Conservation (phyloP, 2,888 invertebrate genomes). For the Selenia dentaria region DNA sequence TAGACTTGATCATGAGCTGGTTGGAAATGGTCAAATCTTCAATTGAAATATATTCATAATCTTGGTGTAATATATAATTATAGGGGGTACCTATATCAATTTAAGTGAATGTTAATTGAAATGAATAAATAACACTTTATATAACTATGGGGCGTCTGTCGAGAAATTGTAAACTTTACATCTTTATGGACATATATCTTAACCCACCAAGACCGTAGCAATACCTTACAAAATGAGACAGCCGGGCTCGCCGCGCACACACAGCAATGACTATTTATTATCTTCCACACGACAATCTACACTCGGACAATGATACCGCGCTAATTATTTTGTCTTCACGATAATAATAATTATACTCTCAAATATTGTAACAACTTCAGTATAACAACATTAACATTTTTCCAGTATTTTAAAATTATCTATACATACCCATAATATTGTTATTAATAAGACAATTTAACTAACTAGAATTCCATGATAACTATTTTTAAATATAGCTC, state of each 20-base stretch:
- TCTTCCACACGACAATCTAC: constrained; percentile 66
- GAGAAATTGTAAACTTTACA: too few relatives aligned
- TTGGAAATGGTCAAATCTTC: too few relatives aligned
- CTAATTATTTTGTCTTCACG: constrained; percentile 73
- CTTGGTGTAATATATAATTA: too few relatives aligned
- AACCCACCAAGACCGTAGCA: too few relatives aligned
- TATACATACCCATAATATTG: constrained; percentile 71
- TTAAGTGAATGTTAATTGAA: too few relatives aligned
- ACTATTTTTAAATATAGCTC: constrained; percentile 44
- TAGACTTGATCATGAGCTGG: too few relatives aligned
- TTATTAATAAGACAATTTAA: constrained; percentile 63
- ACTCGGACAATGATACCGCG: constrained; percentile 61
- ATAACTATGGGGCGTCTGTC: too few relatives aligned
- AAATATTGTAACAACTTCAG: constrained; percentile 85
- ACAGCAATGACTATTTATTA: constrained; percentile 63
- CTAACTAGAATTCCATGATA: constrained; percentile 71
- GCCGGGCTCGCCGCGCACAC: constrained; percentile 12
- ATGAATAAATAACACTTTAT: too few relatives aligned
- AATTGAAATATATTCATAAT: too few relatives aligned
- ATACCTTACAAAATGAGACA: too few relatives aligned
- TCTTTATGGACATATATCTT: too few relatives aligned
- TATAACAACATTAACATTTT: constrained; percentile 84
- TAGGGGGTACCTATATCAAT: too few relatives aligned
- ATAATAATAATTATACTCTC: constrained; percentile 85
- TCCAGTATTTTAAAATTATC: constrained; percentile 75